phyloP scores from a whole-genome alignment of 2,113 vertebrate species.

The Xyliphius kryptos region DNA sequence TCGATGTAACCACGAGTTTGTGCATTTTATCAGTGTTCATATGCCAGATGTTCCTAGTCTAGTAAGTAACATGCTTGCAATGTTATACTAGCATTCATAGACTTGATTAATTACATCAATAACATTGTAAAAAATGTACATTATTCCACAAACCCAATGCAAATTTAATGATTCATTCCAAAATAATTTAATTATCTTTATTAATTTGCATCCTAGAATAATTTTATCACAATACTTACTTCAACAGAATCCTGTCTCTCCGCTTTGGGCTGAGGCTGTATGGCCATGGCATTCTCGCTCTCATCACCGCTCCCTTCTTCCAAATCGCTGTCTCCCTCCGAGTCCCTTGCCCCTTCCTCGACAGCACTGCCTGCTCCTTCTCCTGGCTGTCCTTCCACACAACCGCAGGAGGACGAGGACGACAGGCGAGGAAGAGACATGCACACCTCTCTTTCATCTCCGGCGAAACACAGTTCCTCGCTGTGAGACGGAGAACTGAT shows the following conservation, averaged over 20 bases:
- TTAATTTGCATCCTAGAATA: no score
- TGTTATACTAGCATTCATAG: no score
- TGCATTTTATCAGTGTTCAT: no score
- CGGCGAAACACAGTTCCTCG: slow-evolving; percentile 80
- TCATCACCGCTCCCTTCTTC: slow-evolving; percentile 76
- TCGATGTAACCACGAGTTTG: no score
- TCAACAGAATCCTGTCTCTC: slow-evolving; percentile 76
- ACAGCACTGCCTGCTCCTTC: slow-evolving; percentile 41
- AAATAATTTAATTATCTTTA: no score
- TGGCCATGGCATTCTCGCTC: slow-evolving; percentile 55
- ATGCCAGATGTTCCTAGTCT: no score
- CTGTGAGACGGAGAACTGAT: slow-evolving; percentile 87
- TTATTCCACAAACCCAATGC: no score
- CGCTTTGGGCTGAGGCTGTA: slow-evolving; percentile 56
- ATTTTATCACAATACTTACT: no score
- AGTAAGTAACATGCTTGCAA: no score
- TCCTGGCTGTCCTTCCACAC: slow-evolving; percentile 45
- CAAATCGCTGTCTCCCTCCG: slow-evolving; percentile 83
- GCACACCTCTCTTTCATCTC: slow-evolving; percentile 59
- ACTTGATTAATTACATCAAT: no score
- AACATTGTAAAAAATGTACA: no score
- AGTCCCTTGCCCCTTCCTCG: slow-evolving; percentile 56
- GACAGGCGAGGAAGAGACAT: slow-evolving; percentile 59
- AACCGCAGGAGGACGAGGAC: slow-evolving; percentile 55
- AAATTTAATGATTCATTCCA: no score